Base-by-base conservation (phyloP, 2,888 invertebrate genomes). In the Pyrocoelia pectoralis region DNA sequence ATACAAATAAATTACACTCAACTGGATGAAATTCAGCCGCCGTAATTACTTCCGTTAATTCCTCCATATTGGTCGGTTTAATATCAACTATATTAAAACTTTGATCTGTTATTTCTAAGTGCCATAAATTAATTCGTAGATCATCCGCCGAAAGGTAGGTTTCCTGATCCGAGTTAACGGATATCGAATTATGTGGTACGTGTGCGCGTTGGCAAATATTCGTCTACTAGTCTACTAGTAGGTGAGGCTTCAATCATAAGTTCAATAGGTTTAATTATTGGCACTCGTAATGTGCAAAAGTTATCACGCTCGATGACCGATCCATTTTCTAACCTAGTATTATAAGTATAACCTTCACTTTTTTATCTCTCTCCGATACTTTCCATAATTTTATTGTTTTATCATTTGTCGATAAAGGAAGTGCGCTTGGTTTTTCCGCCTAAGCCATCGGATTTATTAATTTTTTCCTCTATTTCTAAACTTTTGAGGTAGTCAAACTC, bases 11-110 rank as follows among this genome's bases (percentile, higher is more conserved):
- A 87, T 98, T 97, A 87, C 98, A 98, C 85, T 98, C 97, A 77
- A 91, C 90, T 73, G 99, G 99, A 87, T 99, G 99, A 84, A 99
- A 99, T 86, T 98, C 98, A 56, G 98, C 97, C 56, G 98, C 98
- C 41, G 99, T 99, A 79, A 99, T 99, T 58, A 93, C 98, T 87
- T 99, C 99, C 18, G 98, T 98, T 75, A 99, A 87, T 83, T 99
- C 99, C 84, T 99, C 99, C 99, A 99, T 99, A 81, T 99, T 99
- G 72, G 96, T 94, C 72, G 99, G 99, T 83, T 99, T 99, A 77
- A 99, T 99, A 84, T 99, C 99, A 77, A 99, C 99, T 80, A 99
- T 99, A 84, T 99, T 99, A 86, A 98, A 99, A 86, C 97, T 97
- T 87, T 99, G 98, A 86, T 99, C 98, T 68, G 98, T 98, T 79